Evolutionary conservation across 2,797 vertebrate species (phyloP).

Genomic region (Xiphorhynchus erythropygius): DNA sequence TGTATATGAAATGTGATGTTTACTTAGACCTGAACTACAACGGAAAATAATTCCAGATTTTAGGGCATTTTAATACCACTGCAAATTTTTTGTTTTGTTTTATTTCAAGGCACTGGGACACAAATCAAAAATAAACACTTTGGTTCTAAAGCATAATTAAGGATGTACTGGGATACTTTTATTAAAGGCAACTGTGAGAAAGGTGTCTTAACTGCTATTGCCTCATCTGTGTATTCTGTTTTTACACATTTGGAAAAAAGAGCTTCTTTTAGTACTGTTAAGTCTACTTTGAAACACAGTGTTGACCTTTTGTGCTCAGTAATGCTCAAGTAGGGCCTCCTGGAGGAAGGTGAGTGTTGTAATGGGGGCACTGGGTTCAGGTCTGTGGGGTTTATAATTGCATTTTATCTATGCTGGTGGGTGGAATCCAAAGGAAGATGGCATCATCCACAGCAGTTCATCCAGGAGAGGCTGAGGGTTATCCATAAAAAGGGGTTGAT

Average conservation of each 20-base stretch:
- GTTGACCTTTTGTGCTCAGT: not conserved
- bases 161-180: not conserved
- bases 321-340: not conserved
- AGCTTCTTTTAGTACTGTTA: not conserved
- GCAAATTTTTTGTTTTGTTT: not conserved
- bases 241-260: not conserved
- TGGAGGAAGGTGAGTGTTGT: not conserved
- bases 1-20: not conserved
- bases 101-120: not conserved
- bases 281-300: not conserved
- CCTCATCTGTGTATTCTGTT: not conserved
- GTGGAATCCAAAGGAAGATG: not conserved
- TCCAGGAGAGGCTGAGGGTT: not conserved
- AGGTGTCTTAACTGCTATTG: not conserved
- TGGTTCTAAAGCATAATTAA: not conserved
- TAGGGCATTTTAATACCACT: not conserved
- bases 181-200: constrained; percentile 11
- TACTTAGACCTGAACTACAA: not conserved
- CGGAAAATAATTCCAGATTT: not conserved
- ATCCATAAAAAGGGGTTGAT: not conserved
- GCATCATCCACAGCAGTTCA: not conserved
- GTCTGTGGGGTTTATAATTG: not conserved
- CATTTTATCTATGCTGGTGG: not conserved
- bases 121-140: not conserved
- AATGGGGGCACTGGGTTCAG: not conserved